Base-by-base conservation (phyloP, 2,113 vertebrate species). In the Cichladusa arquata region DNA sequence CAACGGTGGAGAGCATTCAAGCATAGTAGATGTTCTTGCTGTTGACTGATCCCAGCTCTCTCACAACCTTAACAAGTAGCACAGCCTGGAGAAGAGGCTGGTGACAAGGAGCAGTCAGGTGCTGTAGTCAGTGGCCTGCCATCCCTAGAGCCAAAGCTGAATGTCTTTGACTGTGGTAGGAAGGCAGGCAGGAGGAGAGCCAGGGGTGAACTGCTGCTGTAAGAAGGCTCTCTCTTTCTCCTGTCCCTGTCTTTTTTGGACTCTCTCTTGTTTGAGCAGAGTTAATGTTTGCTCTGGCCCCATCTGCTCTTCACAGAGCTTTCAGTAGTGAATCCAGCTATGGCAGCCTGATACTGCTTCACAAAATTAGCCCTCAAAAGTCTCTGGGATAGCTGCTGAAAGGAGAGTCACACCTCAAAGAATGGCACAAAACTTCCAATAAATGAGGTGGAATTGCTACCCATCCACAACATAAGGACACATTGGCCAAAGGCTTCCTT, bases 41-140 rank as follows among this genome's bases (percentile, higher is more conserved):
- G 1, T 61, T 12, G 5, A 24, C 31, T 58, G 56, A 24, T 28
- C 29, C 6, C 19, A n/a, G 36, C 19, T 80, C 38, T 60, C 33
- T 28, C 23, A n/a, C 12, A 86, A 8, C 8, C 36, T 44, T 48
- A 61, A 38, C 42, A 72, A 47, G 22, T 28, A 60, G 45, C 2
- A 1, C 15, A 65, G 24, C 40, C 60, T 67, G 73, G 51, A 81
- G 60, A 73, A 65, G 60, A 66, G 45, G 28, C 64, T 28, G 77
- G 28, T 66, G 56, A 23, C 25, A 62, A 71, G 74, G 71, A 79
- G 23, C 23, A 90, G 23, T 6, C 28, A 73, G 23, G 17, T 61
- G 26, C 45, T 2, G 0, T 10, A 72, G 54, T 31, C 24, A 28
- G 34, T n/a, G 61, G 26, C 2, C 5, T 53, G 24, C 26, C 56